These are phyloP conservation scores for Anneissia japonica DNA, from an alignment of 35 echinoderm and acorn worm genomes.

Conservation along the genomic window DNA sequence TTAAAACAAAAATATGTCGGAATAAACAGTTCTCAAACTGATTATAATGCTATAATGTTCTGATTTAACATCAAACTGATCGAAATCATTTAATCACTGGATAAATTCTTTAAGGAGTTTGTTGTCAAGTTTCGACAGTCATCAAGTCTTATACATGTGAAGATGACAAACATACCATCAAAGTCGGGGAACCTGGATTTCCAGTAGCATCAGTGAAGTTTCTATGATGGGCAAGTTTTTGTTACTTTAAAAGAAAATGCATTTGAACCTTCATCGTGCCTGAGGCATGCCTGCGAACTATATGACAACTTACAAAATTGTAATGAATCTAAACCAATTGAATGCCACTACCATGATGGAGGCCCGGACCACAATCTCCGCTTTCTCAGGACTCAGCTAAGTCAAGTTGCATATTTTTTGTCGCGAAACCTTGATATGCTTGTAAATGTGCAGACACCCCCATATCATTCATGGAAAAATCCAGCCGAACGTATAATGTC, in stretches of 20 bases:
- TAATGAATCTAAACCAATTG: conserved; percentile 2
- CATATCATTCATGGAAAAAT: conserved; percentile 41
- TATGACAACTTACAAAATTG: not conserved
- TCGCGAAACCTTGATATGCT: conserved; percentile 11
- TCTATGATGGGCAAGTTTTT: conserved; percentile 12
- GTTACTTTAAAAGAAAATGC: conserved; percentile 11
- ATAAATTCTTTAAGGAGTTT: conserved; percentile 11
- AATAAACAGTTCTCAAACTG: no score
- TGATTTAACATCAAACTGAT: no score
- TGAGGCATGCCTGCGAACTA: conserved; percentile 10
- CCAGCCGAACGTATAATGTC: conserved; percentile 25
- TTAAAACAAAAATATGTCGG: no score
- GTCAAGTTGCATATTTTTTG: conserved; percentile 7
- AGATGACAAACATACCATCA: conserved; percentile 22
- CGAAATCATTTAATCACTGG: no score
- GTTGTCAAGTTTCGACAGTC: not conserved
- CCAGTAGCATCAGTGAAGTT: conserved; percentile 21
- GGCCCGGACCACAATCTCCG: conserved; percentile 31
- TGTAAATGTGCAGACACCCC: conserved; percentile 12
- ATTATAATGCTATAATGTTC: no score
- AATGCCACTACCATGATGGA: conserved; percentile 32
- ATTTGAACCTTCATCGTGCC: conserved; percentile 17
- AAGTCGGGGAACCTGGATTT: conserved; percentile 13
- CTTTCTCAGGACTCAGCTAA: not conserved
- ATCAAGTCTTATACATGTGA: not conserved